Base-by-base conservation (phyloP, 2,113 vertebrate genomes). In the Anolis carolinensis region DNA sequence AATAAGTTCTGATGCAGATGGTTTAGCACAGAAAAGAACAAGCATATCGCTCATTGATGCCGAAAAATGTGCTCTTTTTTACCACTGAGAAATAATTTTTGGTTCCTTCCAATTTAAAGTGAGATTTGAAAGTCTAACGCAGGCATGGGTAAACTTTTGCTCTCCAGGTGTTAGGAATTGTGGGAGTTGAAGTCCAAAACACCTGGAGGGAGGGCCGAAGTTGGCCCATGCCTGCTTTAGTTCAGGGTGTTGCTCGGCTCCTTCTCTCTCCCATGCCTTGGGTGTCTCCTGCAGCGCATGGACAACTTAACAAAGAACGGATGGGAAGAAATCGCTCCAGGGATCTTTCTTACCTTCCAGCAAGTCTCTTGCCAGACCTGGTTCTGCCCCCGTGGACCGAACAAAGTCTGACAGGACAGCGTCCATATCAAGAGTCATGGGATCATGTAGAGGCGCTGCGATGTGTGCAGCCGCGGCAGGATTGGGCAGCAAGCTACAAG, bases 371-470 rank as follows among this genome's bases (percentile, higher is more conserved):
- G 99, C 99, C 98, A 99, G 98, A 98, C 99, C 98, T 85, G 99
- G 99, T 97, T 99, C 99, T 94, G 99, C 99, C 97, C 98, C 99
- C 0, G 99, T 99, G 97, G 99, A 99, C 97, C 98, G 98, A 98
- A 99, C 98, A 97, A 99, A 99, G 97, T 99, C 98, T 97, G 99
- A 99, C 97, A 99, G 98, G 98, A 99, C 98, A 93, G 98, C 97
- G 84, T 99, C 99, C 99, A 99, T 99, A 97, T 99, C 99, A 98
- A 99, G 98, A 97, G 98, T 99, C 98, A 99, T 99, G 97, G 95
- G 98, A 96, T 98, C 97, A 97, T 98, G 97, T 95, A 97, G 97
- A 94, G 96, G 96, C 87, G 97, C 97, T 97, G 97, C 97, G 97
- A 95, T 96, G 87, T 95, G 96, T 94, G 97, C 97, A 97, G 98